A percentile compares a stretch with the other conserved stretches of the same genome.
phyloP scores from a whole-genome alignment of 2,113 vertebrate genomes.

The Elephantulus edwardii region DNA sequence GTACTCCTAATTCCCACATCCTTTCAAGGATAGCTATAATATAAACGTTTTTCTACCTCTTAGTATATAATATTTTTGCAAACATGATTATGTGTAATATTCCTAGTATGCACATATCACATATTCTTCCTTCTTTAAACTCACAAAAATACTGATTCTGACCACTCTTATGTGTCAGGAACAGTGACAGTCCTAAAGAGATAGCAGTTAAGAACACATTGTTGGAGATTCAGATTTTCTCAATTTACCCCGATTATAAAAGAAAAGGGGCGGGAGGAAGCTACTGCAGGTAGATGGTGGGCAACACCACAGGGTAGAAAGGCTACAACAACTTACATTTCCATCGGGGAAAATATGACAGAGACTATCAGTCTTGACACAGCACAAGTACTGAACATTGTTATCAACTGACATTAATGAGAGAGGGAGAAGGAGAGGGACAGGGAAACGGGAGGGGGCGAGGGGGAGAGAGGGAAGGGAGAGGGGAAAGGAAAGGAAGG shows the following conservation, averaged over 20 bases:
- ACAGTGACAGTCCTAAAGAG: neutral
- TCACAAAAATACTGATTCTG: neutral
- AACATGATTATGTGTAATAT: neutral
- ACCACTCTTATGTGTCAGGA: neutral
- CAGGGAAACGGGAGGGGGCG: too few species aligned
- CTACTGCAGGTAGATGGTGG: neutral
- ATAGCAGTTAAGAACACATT: neutral
- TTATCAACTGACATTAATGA: neutral
- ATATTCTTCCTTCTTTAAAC: neutral
- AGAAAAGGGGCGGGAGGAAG: neutral
- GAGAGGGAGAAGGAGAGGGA: too few species aligned
- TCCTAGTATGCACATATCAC: neutral
- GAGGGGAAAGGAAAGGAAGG: too few species aligned
- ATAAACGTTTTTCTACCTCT: neutral
- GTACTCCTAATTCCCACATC: too few species aligned
- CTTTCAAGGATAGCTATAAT: too few species aligned
- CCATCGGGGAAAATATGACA: neutral
- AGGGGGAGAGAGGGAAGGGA: too few species aligned
- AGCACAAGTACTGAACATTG: neutral
- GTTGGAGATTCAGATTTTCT: neutral
- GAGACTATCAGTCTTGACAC: neutral
- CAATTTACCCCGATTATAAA: neutral
- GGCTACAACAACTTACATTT: neutral
- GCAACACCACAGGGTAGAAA: neutral
- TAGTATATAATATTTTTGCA: neutral